Percentiles rank a stretch among this genome's conserved stretches.
phyloP scores from a whole-genome alignment of 2,888 invertebrate species.

The Pilophorus perplexus region DNA sequence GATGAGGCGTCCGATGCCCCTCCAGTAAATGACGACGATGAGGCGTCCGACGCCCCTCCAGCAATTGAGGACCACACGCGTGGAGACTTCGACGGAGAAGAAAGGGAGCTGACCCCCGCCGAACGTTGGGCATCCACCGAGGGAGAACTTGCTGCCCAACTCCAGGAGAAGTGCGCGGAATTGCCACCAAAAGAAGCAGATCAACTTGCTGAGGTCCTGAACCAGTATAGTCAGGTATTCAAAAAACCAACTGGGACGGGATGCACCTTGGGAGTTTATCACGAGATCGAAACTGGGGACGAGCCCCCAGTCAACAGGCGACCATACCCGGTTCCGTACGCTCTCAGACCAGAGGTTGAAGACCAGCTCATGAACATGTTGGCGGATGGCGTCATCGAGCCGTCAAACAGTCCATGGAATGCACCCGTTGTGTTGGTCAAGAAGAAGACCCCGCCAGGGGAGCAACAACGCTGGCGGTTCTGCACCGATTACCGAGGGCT shows the following conservation, averaged over 20 bases:
- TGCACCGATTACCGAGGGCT: constrained; percentile 1
- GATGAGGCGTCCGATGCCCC: background rate
- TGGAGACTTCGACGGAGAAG: background rate
- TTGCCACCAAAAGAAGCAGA: background rate
- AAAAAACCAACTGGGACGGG: background rate
- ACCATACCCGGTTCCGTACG: constrained; percentile 7
- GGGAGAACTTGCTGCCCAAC: background rate
- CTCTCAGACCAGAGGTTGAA: background rate
- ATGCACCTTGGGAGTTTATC: background rate
- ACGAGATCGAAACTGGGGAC: too few relatives aligned
- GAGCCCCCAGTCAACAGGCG: background rate
- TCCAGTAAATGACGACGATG: too few relatives aligned
- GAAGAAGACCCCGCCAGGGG: background rate
- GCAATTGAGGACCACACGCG: too few relatives aligned
- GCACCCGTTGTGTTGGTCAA: background rate
- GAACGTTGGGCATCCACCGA: background rate
- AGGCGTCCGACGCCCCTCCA: too few relatives aligned
- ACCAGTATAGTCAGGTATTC: too few relatives aligned
- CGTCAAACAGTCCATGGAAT: constrained; percentile 5
- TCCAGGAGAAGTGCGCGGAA: background rate
- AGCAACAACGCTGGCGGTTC: background rate
- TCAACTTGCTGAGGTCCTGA: too few relatives aligned
- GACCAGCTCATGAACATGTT: background rate
- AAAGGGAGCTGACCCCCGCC: too few relatives aligned
- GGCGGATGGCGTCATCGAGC: background rate